phyloP scores from a whole-genome alignment of 2,888 invertebrate species.

The Sepiola atlantica region DNA sequence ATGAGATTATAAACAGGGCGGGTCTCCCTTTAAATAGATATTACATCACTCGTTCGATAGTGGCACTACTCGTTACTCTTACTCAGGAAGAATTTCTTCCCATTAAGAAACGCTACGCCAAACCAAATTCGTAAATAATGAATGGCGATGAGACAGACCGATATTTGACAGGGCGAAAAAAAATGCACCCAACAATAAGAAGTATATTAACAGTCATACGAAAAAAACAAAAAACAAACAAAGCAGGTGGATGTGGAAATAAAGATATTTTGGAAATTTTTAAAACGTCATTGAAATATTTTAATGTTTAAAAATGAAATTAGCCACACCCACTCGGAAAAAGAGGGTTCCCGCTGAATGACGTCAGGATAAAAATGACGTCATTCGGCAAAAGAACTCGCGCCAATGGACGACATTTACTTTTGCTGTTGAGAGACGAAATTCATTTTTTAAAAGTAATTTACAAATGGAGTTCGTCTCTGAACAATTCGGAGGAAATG shows the following conservation, averaged over 20 bases:
- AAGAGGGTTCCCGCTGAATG: constrained; percentile 21
- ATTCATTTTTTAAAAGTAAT: neutral
- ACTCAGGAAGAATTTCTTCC: too few species aligned
- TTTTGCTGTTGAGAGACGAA: neutral
- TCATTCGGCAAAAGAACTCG: neutral
- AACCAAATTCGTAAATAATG: too few species aligned
- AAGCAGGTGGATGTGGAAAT: neutral
- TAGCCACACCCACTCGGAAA: neutral
- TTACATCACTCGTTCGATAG: neutral
- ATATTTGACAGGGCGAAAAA: too few species aligned
- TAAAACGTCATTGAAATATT: neutral
- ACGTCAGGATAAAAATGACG: neutral
- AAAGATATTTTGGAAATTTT: neutral
- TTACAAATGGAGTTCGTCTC: neutral
- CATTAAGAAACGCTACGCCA: too few species aligned
- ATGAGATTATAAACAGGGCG: neutral
- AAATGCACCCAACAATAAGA: too few species aligned
- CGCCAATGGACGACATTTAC: neutral
- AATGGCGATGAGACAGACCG: too few species aligned
- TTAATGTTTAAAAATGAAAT: neutral
- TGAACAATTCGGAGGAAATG: too few species aligned
- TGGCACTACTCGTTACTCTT: too few species aligned
- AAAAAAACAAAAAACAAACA: too few species aligned
- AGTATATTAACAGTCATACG: too few species aligned
- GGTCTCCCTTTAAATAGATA: neutral